These are phyloP conservation scores for Piscicola geometra DNA, from an alignment of 2,888 invertebrate species.

Conservation along the genomic window DNA sequence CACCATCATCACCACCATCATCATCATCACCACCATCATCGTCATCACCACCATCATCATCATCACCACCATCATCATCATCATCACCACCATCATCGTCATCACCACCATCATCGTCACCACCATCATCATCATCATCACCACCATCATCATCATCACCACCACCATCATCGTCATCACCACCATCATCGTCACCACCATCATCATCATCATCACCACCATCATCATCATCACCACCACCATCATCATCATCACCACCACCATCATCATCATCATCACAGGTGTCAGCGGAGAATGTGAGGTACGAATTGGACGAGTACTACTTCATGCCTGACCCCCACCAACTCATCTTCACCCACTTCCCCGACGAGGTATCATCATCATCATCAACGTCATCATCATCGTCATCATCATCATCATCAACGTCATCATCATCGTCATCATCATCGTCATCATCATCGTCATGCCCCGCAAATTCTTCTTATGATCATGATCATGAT, in stretches of 20 bases:
- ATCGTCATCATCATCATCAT: not conserved
- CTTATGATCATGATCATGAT: too few relatives aligned
- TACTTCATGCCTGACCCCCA: conserved; percentile 56
- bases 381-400: not conserved
- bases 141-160: not conserved
- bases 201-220: conserved; percentile 25
- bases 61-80: conserved; percentile 17
- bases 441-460: not conserved
- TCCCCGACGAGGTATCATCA: conserved; percentile 50
- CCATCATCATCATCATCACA: conserved; percentile 28
- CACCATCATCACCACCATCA: conserved; percentile 14
- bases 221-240: conserved; percentile 26
- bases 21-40: conserved; percentile 20
- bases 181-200: conserved; percentile 9
- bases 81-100: conserved; percentile 18
- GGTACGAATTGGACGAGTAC: conserved; percentile 55
- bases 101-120: not conserved
- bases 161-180: not conserved
- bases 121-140: too few relatives aligned
- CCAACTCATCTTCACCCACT: conserved; percentile 56
- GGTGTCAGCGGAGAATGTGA: conserved; percentile 50
- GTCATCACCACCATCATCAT: conserved; percentile 15
- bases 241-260: conserved; percentile 23
- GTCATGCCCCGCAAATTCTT: too few relatives aligned
- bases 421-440: not conserved